Conservation (phyloP, 1,140 invertebrate genomes). For the Vanessa tameamea region DNA sequence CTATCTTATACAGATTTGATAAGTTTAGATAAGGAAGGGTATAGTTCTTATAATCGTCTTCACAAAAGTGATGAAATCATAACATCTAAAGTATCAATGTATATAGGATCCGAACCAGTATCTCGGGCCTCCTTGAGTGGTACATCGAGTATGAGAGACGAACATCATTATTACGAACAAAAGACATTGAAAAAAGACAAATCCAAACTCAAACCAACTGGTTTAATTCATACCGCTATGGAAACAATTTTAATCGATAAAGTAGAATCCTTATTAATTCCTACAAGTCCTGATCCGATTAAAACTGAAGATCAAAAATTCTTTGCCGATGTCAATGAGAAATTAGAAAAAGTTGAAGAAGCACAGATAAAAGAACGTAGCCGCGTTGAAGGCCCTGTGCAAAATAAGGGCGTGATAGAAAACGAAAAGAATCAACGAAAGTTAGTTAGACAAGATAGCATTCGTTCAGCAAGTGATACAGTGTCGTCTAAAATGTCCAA, state of each 20-base stretch:
- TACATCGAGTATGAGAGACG: constrained; percentile 57
- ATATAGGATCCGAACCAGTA: constrained; percentile 73
- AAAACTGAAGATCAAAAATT: constrained; percentile 55
- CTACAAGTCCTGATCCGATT: constrained; percentile 58
- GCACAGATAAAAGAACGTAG: constrained; percentile 38
- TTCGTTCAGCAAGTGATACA: constrained; percentile 52
- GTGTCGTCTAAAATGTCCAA: constrained; percentile 71
- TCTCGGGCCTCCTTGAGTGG: constrained; percentile 69
- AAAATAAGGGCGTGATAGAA: constrained; percentile 33
- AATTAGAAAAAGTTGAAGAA: constrained; percentile 65
- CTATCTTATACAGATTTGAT: constrained; percentile 72
- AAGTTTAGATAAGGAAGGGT: constrained; percentile 61
- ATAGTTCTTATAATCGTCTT: constrained; percentile 49
- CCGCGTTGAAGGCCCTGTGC: not conserved
- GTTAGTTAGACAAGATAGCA: constrained; percentile 62
- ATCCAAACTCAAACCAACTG: constrained; percentile 54
- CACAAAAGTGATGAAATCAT: constrained; percentile 68
- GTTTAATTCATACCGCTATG: constrained; percentile 77
- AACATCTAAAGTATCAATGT: constrained; percentile 65
- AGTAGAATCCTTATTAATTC: constrained; percentile 66
- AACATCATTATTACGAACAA: constrained; percentile 54
- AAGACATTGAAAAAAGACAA: constrained; percentile 54
- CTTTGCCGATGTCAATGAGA: constrained; percentile 67
- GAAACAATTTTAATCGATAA: constrained; percentile 80
- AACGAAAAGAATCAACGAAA: constrained; percentile 48